Conservation (phyloP, 92 coral and sea anemone genomes). For the Meandrina meandrites region DNA sequence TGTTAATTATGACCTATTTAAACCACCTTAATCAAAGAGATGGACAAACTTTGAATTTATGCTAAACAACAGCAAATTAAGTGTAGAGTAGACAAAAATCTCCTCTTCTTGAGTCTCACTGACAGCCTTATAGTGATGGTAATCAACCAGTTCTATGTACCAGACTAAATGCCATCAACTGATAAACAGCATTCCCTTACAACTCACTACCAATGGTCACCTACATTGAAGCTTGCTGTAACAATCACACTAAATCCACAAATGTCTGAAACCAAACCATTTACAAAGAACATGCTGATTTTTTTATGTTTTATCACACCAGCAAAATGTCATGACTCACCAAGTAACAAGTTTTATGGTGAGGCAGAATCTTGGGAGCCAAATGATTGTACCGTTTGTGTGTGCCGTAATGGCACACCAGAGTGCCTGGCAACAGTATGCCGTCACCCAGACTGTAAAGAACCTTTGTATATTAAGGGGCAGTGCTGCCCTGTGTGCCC, state of each 20-base stretch:
- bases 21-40: too few relatives aligned
- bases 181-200: background rate
- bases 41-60: too few relatives aligned
- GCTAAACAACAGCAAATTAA: too few relatives aligned
- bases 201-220: background rate
- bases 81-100: too few relatives aligned
- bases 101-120: too few relatives aligned
- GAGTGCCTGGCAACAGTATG: conserved; percentile 95
- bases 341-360: conserved; percentile 83
- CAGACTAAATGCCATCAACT: background rate
- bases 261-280: background rate
- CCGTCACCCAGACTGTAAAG: conserved; percentile 79
- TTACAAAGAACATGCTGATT: background rate
- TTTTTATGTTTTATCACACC: background rate
- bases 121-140: too few relatives aligned
- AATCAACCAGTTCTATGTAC: too few relatives aligned
- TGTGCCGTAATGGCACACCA: conserved; percentile 80
- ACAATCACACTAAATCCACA: background rate
- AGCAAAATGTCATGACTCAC: conserved; percentile 85
- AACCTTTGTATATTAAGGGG: conserved; percentile 84
- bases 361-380: conserved; percentile 91
- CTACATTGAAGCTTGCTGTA: background rate
- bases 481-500: conserved; percentile 94
- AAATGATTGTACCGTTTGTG: conserved; percentile 93
- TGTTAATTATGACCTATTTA: too few relatives aligned